phyloP scores from a whole-genome alignment of 1,140 invertebrate species.

The Aphaenogaster ashmeadi region DNA sequence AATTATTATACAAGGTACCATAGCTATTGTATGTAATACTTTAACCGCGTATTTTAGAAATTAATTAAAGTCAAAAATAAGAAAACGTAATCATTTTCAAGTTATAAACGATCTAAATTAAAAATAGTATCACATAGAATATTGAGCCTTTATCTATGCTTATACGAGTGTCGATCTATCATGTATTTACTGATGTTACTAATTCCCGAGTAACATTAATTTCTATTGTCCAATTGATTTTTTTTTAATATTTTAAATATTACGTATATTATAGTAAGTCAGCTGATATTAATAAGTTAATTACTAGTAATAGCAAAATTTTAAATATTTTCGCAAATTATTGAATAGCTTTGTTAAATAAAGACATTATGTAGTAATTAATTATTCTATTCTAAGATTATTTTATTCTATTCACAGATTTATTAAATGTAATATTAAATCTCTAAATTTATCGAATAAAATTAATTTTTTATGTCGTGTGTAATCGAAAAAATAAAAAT shows the following conservation, averaged over 20 bases:
- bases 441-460: too few species aligned
- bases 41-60: constrained; percentile 1
- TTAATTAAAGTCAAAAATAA: constrained; percentile 8
- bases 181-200: not conserved
- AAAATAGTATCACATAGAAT: not conserved
- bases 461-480: too few species aligned
- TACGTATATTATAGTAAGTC: not conserved
- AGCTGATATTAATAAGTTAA: not conserved
- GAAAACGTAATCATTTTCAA: not conserved
- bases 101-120: not conserved
- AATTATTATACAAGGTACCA: constrained; percentile 36
- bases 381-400: not conserved
- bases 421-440: too few species aligned
- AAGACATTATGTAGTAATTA: not conserved
- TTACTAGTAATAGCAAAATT: not conserved
- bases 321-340: not conserved
- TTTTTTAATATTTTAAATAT: not conserved
- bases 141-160: not conserved
- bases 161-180: not conserved
- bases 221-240: not conserved
- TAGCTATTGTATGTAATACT: not conserved
- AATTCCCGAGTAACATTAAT: not conserved
- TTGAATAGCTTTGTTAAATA: not conserved
- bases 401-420: too few species aligned
- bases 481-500: too few species aligned